Evolutionary conservation across 92 coral and sea anemone species (phyloP), one percentile per base, ranked within the genome.

Genomic region (Plumapathes pennacea): DNA sequence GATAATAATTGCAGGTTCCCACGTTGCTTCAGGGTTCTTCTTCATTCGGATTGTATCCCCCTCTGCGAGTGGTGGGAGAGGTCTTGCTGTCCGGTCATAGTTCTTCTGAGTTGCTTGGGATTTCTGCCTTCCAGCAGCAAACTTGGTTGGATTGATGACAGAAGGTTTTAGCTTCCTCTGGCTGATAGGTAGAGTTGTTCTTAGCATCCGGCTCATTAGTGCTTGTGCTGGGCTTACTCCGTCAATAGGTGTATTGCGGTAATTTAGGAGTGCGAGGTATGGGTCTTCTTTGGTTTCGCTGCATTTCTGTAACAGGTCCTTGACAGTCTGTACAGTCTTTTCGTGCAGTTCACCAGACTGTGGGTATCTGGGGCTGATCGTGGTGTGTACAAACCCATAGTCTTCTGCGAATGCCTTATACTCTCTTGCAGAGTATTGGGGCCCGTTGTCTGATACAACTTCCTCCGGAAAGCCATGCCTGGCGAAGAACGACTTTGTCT

Each of bases 271-370:
- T 20, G 56, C 66, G 17, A 67, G 54, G 65, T 55, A 51, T 13
- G 50, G 73, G 39, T 41, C 57, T 19, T 68, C 36, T 38, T 32
- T 45, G 53, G 50, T 44, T 53, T 56, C 76, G 33, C 13, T 10
- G 25, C 60, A 67, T 59, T 58, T 70, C 38, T 33, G 37, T 25
- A 71, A 39, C 32, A 71, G 11, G 32, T 29, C 41, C 60, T 59
- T 60, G 31, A 59, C 54, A 38, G 69, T 71, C 36, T 71, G 69
- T 14, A 80, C 81, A 42, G 82, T 55, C 44, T 43, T 51, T 50
- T 81, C 82, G 42, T 60, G 82, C 18, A 80, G 70, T 3, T 81
- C 86, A 23, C 81, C 64, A 28, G 86, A 64, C 57, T 81, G 82
- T 10, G 82, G 88, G 28, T 74, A 80, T 59, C 74, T 64, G 14